phyloP scores from a whole-genome alignment of 2,888 invertebrate species.

The Rhyacophila evoluta region DNA sequence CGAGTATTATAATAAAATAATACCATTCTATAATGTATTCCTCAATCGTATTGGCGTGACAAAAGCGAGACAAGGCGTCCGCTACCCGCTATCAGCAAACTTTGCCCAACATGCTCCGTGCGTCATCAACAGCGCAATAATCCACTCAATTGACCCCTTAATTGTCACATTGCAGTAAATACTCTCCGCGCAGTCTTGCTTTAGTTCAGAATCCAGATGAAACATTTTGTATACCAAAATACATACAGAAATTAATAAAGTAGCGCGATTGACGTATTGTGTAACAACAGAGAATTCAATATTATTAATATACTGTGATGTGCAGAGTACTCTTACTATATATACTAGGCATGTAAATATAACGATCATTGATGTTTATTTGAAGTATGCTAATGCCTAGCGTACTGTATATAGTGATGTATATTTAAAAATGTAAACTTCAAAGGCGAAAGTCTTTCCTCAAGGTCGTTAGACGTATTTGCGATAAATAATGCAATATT shows the following conservation, averaged over 20 bases:
- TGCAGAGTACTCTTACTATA: too few species aligned
- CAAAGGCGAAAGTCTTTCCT: not conserved
- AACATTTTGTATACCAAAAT: too few species aligned
- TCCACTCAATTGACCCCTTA: conserved; percentile 43
- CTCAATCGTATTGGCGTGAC: not conserved
- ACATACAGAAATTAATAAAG: too few species aligned
- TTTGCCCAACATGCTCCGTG: conserved; percentile 45
- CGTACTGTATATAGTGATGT: too few species aligned
- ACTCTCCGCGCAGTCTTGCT: too few species aligned
- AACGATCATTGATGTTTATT: too few species aligned
- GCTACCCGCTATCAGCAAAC: conserved; percentile 47
- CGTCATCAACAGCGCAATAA: conserved; percentile 46
- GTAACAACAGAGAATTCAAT: too few species aligned
- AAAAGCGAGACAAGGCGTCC: conserved; percentile 1
- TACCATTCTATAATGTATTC: not conserved
- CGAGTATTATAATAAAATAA: not conserved
- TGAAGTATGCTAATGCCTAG: too few species aligned
- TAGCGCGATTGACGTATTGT: too few species aligned
- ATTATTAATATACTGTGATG: too few species aligned
- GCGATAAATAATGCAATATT: not conserved
- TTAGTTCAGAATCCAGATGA: too few species aligned
- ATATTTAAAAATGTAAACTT: not conserved
- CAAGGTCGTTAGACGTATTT: not conserved
- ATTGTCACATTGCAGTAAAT: conserved; percentile 3
- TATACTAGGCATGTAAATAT: too few species aligned